A percentile compares a stretch with the other conserved stretches of the same genome.
Conservation (phyloP, 2,113 vertebrate species). For the Gopherus flavomarginatus region DNA sequence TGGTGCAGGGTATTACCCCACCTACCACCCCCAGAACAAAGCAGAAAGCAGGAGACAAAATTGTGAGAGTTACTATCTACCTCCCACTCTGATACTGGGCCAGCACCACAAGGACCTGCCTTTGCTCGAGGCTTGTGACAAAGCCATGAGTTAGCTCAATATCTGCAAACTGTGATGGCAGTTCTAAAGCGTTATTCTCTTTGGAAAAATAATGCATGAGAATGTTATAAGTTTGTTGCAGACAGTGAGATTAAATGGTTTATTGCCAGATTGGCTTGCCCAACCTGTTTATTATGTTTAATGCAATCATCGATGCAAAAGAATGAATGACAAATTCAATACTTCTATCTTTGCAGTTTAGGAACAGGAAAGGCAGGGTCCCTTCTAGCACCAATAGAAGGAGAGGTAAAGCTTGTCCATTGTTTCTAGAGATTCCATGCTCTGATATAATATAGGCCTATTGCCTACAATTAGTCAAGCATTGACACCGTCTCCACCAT, state of each 20-base stretch:
- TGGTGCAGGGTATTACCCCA: background rate
- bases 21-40: background rate
- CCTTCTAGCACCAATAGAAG: background rate
- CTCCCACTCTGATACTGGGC: background rate
- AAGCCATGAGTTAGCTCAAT: background rate
- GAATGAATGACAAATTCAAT: constrained; percentile 46
- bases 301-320: constrained; percentile 54
- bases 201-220: background rate
- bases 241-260: constrained; percentile 34
- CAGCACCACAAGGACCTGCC: background rate
- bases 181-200: background rate
- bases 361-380: background rate
- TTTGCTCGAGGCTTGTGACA: fast-evolving
- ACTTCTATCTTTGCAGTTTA: constrained; percentile 21
- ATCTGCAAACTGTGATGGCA: background rate
- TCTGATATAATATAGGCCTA: background rate
- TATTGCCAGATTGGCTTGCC: constrained; percentile 54
- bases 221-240: constrained; percentile 33
- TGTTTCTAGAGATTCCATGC: background rate
- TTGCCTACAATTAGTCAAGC: background rate
- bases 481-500: background rate
- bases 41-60: background rate
- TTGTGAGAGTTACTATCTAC: background rate
- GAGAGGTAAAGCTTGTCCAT: background rate
- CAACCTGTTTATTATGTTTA: constrained; percentile 40